phyloP scores from a whole-genome alignment of 2,797 vertebrate species.

The Antrozous pallidus region DNA sequence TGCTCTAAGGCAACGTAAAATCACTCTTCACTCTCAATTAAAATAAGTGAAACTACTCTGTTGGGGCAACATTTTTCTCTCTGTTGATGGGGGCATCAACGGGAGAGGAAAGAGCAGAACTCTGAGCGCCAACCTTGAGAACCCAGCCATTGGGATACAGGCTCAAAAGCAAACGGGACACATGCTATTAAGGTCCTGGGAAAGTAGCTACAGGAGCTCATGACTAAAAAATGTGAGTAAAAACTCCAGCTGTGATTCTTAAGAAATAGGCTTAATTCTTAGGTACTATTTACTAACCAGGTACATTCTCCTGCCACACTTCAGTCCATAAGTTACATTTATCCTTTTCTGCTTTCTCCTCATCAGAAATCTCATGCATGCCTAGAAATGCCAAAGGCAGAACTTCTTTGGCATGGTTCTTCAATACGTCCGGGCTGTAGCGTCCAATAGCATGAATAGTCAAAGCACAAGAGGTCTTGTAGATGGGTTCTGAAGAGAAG shows the following conservation, averaged over 20 bases:
- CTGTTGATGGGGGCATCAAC: not conserved
- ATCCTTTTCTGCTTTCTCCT: constrained; percentile 91
- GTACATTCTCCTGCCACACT: constrained; percentile 99
- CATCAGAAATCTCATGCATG: constrained; percentile 94
- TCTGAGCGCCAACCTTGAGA: not conserved
- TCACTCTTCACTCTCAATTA: not conserved
- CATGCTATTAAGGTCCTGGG: not conserved
- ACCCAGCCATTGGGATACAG: not conserved
- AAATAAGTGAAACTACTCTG: not conserved
- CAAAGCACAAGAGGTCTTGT: constrained; percentile 91
- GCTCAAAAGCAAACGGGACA: not conserved
- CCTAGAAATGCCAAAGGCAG: constrained; percentile 96
- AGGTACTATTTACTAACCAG: constrained; percentile 85
- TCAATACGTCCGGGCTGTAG: constrained; percentile 96
- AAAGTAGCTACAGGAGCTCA: not conserved
- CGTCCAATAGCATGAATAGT: constrained; percentile 94
- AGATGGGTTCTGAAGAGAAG: constrained; percentile 87
- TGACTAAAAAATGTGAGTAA: not conserved
- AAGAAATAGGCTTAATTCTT: not conserved
- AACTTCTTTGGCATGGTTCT: constrained; percentile 91
- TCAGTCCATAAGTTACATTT: constrained; percentile 92
- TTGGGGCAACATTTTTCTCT: not conserved
- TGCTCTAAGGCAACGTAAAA: not conserved
- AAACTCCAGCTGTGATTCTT: not conserved
- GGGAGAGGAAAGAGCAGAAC: not conserved